Evolutionary conservation across 2,888 invertebrate species (phyloP).

Genomic region (Caenorhabditis sp.): DNA sequence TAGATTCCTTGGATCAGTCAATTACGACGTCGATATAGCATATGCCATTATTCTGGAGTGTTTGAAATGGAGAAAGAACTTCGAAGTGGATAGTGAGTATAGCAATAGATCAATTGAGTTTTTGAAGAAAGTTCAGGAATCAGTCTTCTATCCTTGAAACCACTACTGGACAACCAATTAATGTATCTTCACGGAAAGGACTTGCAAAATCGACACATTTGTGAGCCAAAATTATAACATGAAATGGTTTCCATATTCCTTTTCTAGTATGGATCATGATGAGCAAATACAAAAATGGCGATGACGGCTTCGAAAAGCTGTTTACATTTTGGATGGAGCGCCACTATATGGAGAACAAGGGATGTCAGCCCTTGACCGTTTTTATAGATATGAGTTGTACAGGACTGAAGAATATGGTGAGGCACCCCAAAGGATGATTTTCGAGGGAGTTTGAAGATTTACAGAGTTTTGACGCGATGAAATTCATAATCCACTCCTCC

Average conservation of each 20-base stretch:
- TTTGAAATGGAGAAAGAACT: conserved; percentile 77
- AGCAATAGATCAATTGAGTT: background rate
- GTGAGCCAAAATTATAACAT: conserved; percentile 55
- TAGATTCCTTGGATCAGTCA: conserved; percentile 68
- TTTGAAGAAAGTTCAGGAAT: conserved; percentile 67
- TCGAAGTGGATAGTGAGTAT: conserved; percentile 75
- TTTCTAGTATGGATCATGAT: conserved; percentile 81
- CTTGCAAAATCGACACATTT: conserved; percentile 69
- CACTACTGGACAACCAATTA: conserved; percentile 71
- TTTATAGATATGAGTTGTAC: conserved; percentile 78
- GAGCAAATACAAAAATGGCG: conserved; percentile 71
- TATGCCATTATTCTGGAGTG: conserved; percentile 78
- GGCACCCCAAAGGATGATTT: background rate
- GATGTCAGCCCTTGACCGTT: conserved; percentile 74
- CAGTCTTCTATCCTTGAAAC: conserved; percentile 74
- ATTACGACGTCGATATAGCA: conserved; percentile 78
- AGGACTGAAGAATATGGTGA: conserved; percentile 78
- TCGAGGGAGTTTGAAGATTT: too few relatives aligned
- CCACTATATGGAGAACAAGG: conserved; percentile 77
- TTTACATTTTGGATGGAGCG: conserved; percentile 82
- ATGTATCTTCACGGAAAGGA: conserved; percentile 80
- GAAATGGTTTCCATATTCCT: background rate
- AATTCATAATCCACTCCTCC: conserved; percentile 79
- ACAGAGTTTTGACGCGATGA: conserved; percentile 79
- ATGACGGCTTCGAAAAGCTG: conserved; percentile 72